phyloP scores from a whole-genome alignment of 2,113 vertebrate genomes.

The Leucoraja erinaceus region DNA sequence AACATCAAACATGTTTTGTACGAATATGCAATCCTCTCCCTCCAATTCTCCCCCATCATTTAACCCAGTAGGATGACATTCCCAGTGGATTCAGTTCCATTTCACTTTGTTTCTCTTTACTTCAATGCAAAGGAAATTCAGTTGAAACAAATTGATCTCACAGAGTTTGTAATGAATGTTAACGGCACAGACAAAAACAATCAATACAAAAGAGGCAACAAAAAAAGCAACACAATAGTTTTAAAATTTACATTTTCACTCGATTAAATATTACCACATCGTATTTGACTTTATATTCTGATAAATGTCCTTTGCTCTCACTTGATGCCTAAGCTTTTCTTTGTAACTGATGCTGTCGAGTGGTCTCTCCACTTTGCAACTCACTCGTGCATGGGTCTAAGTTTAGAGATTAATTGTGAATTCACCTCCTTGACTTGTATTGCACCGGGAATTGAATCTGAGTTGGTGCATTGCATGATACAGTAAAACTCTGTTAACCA shows the following conservation, averaged over 20 bases:
- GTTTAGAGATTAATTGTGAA: neutral
- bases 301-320: neutral
- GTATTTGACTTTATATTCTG: neutral
- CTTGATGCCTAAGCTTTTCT: neutral
- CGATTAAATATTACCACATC: neutral
- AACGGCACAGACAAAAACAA: neutral
- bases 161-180: conserved; percentile 18
- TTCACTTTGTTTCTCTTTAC: conserved; percentile 4
- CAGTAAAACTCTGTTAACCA: too few relatives aligned
- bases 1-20: neutral
- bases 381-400: too few relatives aligned
- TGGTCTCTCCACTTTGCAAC: neutral
- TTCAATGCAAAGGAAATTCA: conserved; percentile 20
- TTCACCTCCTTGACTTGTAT: neutral
- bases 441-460: neutral
- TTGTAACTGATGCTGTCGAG: neutral
- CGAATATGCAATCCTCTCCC: neutral
- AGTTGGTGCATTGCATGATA: too few relatives aligned
- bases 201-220: neutral
- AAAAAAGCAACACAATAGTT: neutral
- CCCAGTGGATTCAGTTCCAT: conserved; percentile 15
- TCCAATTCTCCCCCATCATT: neutral
- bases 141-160: neutral
- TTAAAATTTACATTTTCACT: neutral
- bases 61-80: neutral